Conservation (phyloP, 2,113 vertebrate species). For the Arvicanthis niloticus region DNA sequence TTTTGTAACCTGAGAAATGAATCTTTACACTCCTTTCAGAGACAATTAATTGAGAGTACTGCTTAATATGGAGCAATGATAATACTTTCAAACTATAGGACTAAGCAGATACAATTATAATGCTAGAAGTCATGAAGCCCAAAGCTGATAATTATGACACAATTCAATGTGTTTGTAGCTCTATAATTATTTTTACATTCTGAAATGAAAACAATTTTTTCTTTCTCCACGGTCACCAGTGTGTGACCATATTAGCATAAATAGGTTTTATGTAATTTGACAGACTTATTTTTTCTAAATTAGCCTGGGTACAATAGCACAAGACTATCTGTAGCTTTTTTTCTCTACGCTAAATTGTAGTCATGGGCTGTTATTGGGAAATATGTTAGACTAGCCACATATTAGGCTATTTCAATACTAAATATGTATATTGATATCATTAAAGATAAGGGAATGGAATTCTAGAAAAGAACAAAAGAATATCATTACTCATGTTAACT, state of each 20-base stretch:
- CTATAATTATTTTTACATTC: slow-evolving; percentile 11
- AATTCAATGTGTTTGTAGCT: slow-evolving; percentile 12
- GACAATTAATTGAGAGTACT: neutral
- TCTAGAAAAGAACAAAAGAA: neutral
- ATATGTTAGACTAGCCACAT: neutral
- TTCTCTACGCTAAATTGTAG: neutral
- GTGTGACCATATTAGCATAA: neutral
- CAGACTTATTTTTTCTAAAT: slow-evolving; percentile 1
- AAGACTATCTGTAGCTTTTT: neutral
- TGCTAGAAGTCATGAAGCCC: neutral
- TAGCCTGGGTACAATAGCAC: neutral
- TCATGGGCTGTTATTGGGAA: neutral
- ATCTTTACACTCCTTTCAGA: neutral
- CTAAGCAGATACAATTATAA: neutral
- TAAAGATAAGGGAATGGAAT: neutral
- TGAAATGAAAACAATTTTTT: slow-evolving; percentile 15
- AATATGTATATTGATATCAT: neutral
- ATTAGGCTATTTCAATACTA: neutral
- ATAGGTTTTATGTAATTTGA: neutral
- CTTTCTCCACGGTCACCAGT: neutral
- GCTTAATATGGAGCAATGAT: neutral
- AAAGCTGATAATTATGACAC: neutral
- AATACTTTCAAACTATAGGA: neutral
- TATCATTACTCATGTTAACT: neutral
- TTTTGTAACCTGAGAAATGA: neutral